Conservation (phyloP, 2,113 vertebrate species). For the Meriones unguiculatus region DNA sequence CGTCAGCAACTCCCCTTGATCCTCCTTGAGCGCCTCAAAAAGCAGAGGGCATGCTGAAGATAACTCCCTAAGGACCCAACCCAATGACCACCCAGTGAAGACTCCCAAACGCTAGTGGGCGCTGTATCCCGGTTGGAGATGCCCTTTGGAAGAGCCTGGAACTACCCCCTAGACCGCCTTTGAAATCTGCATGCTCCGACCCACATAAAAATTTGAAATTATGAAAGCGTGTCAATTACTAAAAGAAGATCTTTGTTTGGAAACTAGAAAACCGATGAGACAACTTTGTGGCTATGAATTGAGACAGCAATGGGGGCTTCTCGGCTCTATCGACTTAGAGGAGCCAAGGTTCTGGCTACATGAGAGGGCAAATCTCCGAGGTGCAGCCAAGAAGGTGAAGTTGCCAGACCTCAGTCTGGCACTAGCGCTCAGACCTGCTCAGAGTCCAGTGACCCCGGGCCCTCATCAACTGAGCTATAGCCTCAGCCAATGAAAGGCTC, state of each 20-base stretch:
- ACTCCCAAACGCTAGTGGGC: not conserved
- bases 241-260: conserved; percentile 4
- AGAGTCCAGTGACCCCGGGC: not conserved
- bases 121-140: not conserved
- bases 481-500: not conserved
- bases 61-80: not conserved
- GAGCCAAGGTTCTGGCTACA: not conserved
- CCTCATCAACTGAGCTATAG: not conserved
- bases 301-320: not conserved
- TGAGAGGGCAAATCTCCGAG: not conserved
- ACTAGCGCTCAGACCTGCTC: not conserved
- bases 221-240: not conserved
- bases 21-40: not conserved
- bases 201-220: not conserved
- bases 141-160: not conserved
- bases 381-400: not conserved
- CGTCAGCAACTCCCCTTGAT: not conserved
- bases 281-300: not conserved
- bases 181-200: not conserved
- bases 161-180: not conserved
- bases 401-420: too few species aligned
- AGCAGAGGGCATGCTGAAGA: not conserved
- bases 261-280: not conserved
- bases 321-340: not conserved
- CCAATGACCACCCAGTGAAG: not conserved